Conservation (phyloP, 2,113 vertebrate species). For the Takifugu bimaculatus region DNA sequence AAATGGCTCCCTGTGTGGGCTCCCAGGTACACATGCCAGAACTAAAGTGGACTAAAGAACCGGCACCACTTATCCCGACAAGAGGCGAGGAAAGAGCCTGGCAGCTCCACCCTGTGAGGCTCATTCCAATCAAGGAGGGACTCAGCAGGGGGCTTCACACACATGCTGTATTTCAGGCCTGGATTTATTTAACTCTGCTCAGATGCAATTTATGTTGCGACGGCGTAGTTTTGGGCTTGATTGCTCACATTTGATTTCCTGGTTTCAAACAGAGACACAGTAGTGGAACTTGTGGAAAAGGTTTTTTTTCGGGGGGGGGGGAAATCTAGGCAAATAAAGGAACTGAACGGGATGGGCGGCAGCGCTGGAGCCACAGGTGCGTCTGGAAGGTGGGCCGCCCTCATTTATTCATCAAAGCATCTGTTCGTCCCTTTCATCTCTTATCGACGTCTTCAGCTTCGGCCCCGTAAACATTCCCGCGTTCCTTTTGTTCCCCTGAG, state of each 20-base stretch:
- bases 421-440: background rate
- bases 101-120: slow-evolving; percentile 8
- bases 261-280: slow-evolving; percentile 7
- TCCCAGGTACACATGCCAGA: slow-evolving; percentile 20
- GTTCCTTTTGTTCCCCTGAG: slow-evolving; percentile 23
- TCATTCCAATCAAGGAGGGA: slow-evolving; percentile 46
- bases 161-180: background rate
- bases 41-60: slow-evolving; percentile 34
- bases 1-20: slow-evolving; percentile 50
- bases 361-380: too few species aligned
- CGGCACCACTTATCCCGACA: slow-evolving; percentile 36
- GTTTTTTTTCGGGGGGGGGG: too few species aligned
- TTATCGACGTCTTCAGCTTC: slow-evolving; percentile 13
- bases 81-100: slow-evolving; percentile 23
- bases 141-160: background rate
- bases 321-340: too few species aligned
- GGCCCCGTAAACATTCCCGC: slow-evolving; percentile 20
- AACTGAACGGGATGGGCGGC: too few species aligned
- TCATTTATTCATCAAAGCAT: too few species aligned
- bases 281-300: slow-evolving; percentile 1
- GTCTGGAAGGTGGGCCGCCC: too few species aligned
- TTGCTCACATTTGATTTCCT: slow-evolving; percentile 25
- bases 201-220: background rate
- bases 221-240: slow-evolving; percentile 20
- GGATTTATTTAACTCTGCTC: slow-evolving; percentile 20